Percentiles rank a stretch among this genome's conserved stretches.
Evolutionary conservation across 2,888 invertebrate species (phyloP).

Genomic region (Lepidochitona cinerea): DNA sequence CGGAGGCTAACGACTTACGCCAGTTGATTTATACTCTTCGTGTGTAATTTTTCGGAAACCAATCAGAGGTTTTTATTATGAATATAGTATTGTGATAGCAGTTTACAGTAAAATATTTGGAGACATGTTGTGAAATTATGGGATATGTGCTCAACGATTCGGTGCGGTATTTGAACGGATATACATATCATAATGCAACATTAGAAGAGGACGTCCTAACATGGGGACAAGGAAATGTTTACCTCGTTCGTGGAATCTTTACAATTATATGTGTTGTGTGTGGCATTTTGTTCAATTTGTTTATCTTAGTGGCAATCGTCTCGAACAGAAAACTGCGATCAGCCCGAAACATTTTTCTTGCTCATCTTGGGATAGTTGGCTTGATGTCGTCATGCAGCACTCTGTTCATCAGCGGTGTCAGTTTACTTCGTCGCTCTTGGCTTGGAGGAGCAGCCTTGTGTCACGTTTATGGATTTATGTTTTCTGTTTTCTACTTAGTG

Average conservation of each 20-base stretch:
- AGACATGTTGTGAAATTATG: no score
- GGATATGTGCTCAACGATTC: no score
- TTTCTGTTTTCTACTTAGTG: slow-evolving; percentile 41
- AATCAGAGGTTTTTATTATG: no score
- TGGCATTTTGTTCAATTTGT: slow-evolving; percentile 43
- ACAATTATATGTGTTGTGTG: slow-evolving; percentile 41
- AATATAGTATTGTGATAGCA: no score
- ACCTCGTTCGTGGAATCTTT: slow-evolving; percentile 36
- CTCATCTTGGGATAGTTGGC: slow-evolving; percentile 49
- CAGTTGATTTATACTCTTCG: no score
- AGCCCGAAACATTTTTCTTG: slow-evolving; percentile 49
- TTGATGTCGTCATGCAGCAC: slow-evolving; percentile 35
- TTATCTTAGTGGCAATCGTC: slow-evolving; percentile 49
- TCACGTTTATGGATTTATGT: slow-evolving; percentile 45
- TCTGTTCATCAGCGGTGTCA: slow-evolving; percentile 39
- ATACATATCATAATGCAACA: no score
- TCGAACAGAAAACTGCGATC: slow-evolving; percentile 48
- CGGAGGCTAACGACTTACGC: no score
- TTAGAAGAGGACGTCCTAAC: no score
- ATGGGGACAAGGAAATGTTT: slow-evolving; percentile 17
- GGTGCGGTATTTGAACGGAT: no score
- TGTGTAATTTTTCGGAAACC: no score
- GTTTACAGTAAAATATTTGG: no score
- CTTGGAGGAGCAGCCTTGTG: slow-evolving; percentile 43
- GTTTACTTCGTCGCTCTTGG: slow-evolving; percentile 46